phyloP scores from a whole-genome alignment of 2,888 invertebrate species.

The Trichacis sp. region DNA sequence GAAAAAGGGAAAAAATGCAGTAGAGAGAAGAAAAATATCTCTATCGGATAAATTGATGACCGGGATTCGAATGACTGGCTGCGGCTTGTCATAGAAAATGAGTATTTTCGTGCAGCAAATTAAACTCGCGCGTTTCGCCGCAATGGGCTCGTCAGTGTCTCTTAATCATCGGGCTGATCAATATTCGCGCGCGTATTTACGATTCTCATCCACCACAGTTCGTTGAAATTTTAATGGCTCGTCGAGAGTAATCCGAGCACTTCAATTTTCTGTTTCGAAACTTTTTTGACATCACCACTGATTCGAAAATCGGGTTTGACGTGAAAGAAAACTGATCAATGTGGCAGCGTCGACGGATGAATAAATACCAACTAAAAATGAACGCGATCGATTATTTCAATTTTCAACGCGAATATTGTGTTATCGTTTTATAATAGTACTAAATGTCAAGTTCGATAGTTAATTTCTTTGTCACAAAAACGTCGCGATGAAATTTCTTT shows the following conservation, averaged over 20 bases:
- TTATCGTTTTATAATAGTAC: no score
- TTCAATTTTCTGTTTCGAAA: neutral
- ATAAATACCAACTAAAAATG: no score
- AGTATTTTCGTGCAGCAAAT: conserved; percentile 32
- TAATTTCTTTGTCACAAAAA: no score
- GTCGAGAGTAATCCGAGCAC: conserved; percentile 19
- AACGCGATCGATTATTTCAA: no score
- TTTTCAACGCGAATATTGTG: no score
- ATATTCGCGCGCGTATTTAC: conserved; percentile 27
- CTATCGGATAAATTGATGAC: conserved; percentile 29
- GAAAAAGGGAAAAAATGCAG: neutral
- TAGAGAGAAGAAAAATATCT: neutral
- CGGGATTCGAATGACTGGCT: conserved; percentile 32
- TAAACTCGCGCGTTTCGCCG: conserved; percentile 36
- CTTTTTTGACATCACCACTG: neutral
- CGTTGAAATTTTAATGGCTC: conserved; percentile 24
- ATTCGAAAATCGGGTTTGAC: neutral
- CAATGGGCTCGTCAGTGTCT: conserved; percentile 27
- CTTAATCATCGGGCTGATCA: conserved; percentile 38
- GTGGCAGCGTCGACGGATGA: no score
- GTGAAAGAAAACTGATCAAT: no score
- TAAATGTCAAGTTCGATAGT: no score
- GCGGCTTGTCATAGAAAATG: conserved; percentile 32
- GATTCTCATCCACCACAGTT: conserved; percentile 12
- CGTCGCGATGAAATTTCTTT: no score